These are phyloP conservation scores for Microplitis demolitor DNA, from an alignment of 1,140 invertebrate genomes.

Conservation along the genomic window DNA sequence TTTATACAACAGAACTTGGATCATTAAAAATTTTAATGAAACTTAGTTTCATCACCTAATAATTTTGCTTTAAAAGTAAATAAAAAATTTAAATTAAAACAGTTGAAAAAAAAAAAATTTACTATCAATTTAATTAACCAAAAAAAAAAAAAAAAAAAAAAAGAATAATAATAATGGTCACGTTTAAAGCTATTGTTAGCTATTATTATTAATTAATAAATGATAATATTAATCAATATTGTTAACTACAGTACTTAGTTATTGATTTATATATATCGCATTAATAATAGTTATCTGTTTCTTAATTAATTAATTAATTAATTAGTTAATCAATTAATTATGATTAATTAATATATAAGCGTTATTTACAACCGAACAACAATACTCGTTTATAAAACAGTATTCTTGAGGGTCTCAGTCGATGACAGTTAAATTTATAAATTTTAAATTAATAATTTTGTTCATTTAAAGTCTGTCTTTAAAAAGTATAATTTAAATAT, in stretches of 20 bases:
- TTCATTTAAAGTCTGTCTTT: not conserved
- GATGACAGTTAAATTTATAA: not conserved
- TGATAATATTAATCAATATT: not conserved
- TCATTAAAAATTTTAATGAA: too few relatives aligned
- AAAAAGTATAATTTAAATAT: too few relatives aligned
- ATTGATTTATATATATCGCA: not conserved
- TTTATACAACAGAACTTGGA: too few relatives aligned
- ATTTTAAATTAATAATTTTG: not conserved
- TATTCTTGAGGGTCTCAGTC: conserved; percentile 25
- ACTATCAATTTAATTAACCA: not conserved
- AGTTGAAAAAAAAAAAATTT: not conserved
- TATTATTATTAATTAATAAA: not conserved
- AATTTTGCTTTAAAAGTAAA: too few relatives aligned
- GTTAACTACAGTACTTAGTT: not conserved
- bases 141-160: not conserved
- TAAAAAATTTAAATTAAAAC: too few relatives aligned
- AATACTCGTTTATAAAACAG: conserved; percentile 40
- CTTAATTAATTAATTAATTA: conserved; percentile 7
- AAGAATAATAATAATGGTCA: not conserved
- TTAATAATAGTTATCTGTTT: not conserved
- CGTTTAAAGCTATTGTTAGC: not conserved
- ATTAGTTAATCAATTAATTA: not conserved
- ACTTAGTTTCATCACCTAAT: too few relatives aligned
- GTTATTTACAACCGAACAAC: conserved; percentile 58
- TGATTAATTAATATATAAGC: conserved; percentile 40